Evolutionary conservation across 2,888 invertebrate genomes (phyloP).

Genomic region (Miltochrista miniata): DNA sequence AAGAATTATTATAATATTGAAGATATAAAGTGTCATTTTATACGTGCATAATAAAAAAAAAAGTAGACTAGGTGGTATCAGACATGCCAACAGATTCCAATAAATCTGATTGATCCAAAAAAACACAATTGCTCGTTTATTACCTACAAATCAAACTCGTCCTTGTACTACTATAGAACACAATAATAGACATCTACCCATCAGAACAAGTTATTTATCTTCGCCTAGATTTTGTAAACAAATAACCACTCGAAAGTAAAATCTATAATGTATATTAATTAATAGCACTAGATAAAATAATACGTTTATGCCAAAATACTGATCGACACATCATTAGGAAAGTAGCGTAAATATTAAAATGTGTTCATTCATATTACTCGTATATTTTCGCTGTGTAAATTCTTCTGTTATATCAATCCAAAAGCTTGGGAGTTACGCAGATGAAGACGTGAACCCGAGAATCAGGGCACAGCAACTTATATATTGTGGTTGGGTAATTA

Average conservation of each 20-base stretch:
- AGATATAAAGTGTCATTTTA: too few species aligned
- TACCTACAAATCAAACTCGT: slow-evolving; percentile 45
- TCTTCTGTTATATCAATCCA: slow-evolving; percentile 37
- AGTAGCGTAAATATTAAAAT: slow-evolving; percentile 38
- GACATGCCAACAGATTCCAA: slow-evolving; percentile 11
- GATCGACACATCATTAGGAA: slow-evolving; percentile 60
- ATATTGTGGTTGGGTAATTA: slow-evolving; percentile 49
- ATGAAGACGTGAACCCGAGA: slow-evolving; percentile 31
- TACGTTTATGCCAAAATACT: slow-evolving; percentile 1
- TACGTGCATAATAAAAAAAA: neutral
- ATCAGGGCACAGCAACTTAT: slow-evolving; percentile 39
- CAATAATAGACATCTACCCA: slow-evolving; percentile 38
- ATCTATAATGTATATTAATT: too few species aligned
- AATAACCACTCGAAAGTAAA: too few species aligned
- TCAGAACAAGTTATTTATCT: too few species aligned
- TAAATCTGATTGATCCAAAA: slow-evolving; percentile 15
- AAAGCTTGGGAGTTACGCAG: slow-evolving; percentile 40
- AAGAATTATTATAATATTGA: too few species aligned
- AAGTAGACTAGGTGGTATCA: slow-evolving; percentile 1
- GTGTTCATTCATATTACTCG: slow-evolving; percentile 29
- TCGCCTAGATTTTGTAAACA: too few species aligned
- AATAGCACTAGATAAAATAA: too few species aligned
- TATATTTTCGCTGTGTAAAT: slow-evolving; percentile 34
- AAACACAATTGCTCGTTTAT: slow-evolving; percentile 42
- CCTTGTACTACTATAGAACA: slow-evolving; percentile 48